A percentile compares a stretch with the other conserved stretches of the same genome.
phyloP scores from a whole-genome alignment of 2,113 vertebrate genomes.

The Picathartes gymnocephalus region DNA sequence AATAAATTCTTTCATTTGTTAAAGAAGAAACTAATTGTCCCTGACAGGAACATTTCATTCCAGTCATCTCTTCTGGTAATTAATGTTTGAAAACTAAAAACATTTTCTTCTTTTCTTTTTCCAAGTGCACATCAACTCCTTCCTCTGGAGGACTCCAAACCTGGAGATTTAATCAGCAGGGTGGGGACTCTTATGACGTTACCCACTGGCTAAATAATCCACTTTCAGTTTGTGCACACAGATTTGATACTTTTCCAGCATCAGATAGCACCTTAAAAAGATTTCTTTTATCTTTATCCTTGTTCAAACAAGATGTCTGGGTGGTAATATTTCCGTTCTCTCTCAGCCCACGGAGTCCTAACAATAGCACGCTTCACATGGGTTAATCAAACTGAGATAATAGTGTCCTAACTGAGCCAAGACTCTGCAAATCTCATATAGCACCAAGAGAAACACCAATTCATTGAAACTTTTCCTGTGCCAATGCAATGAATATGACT shows the following conservation, averaged over 20 bases:
- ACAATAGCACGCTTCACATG: not conserved
- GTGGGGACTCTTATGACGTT: not conserved
- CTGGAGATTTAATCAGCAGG: not conserved
- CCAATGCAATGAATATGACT: not conserved
- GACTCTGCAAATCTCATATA: not conserved
- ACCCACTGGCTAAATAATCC: conserved; percentile 21
- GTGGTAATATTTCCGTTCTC: conserved; percentile 33
- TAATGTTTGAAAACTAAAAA: not conserved
- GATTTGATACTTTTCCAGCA: conserved; percentile 21
- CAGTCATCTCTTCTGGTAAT: not conserved
- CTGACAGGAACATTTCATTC: not conserved
- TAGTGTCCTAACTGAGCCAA: not conserved
- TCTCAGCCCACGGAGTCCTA: not conserved
- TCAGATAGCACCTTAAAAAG: conserved; percentile 4
- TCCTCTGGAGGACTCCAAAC: not conserved
- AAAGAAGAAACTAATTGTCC: not conserved
- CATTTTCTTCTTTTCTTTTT: too few relatives aligned
- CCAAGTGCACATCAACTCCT: not conserved
- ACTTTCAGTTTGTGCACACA: not conserved
- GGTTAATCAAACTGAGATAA: conserved; percentile 18
- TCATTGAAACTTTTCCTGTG: not conserved
- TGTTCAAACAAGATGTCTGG: conserved; percentile 45
- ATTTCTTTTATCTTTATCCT: conserved; percentile 40
- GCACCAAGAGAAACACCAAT: not conserved
- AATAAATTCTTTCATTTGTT: not conserved